phyloP scores from a whole-genome alignment of 2,113 vertebrate genomes.

The Barnardius zonarius region DNA sequence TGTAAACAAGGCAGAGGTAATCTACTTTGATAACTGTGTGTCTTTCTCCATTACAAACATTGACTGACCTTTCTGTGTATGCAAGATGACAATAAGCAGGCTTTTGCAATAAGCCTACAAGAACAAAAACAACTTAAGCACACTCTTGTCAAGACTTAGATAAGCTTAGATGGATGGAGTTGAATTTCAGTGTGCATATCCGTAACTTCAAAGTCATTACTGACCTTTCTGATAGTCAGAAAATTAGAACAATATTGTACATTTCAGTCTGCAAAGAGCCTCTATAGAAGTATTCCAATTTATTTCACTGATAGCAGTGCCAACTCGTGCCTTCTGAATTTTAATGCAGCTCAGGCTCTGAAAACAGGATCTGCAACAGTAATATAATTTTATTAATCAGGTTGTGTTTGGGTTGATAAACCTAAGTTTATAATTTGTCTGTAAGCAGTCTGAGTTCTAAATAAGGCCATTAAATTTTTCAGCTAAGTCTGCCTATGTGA shows the following conservation, averaged over 20 bases:
- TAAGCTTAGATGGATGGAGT: not conserved
- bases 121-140: not conserved
- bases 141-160: not conserved
- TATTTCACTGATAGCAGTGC: not conserved
- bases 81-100: not conserved
- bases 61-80: not conserved
- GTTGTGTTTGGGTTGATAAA: not conserved
- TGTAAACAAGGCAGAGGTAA: not conserved
- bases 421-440: not conserved
- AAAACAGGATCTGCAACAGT: not conserved
- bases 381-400: slow-evolving; percentile 18
- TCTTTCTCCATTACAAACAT: not conserved
- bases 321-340: not conserved
- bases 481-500: not conserved
- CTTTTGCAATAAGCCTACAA: not conserved
- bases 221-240: not conserved
- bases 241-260: not conserved
- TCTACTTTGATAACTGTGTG: not conserved
- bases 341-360: not conserved
- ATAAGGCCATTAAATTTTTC: not conserved
- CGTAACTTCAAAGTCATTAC: not conserved
- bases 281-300: not conserved
- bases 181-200: not conserved
- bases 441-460: not conserved
- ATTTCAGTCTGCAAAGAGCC: not conserved